Evolutionary conservation across 2,113 vertebrate genomes (phyloP), one percentile per base, ranked within the genome.

Genomic region (Ctenomys sociabilis): DNA sequence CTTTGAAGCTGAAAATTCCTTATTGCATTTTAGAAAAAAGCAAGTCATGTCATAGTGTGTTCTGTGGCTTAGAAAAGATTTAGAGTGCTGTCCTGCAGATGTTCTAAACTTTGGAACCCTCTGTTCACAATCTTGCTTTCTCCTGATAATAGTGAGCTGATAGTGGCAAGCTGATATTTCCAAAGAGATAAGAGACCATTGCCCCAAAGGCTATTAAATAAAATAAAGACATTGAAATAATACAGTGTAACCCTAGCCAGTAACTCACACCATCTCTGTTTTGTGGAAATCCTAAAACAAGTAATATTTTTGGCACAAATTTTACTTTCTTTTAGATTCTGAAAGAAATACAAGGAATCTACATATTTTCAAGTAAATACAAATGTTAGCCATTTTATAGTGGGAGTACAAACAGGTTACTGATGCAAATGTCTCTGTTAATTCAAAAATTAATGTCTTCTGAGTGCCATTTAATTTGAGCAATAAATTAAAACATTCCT

Each of bases 171-270:
- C 40, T 97, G 97, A 70, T 45, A 92, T 81, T 91, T 97, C 93
- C 95, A 97, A 95, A 96, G 94, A 97, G 97, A 97, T 97, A 91
- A 97, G 94, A 96, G 94, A 96, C 75, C 73, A 70, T 22, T 94
- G 57, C 96, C 93, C 92, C 92, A 98, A 97, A 98, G 94, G 91
- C 94, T 97, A 73, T 98, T 98, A 98, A 68, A 87, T 93, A 93
- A 90, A 98, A 98, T 96, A 97, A 88, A 96, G 90, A 95, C 95
- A 80, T 85, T 98, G 83, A 92, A 97, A 98, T 98, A 97, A 95
- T 73, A 96, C 59, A 83, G 22, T 95, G 95, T 98, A 98, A 98
- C 97, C 94, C 95, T 95, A 96, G 82, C 95, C 97, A 93, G 94
- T 94, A 97, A 96, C 81, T 94, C 75, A 45, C 43, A 30, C 30